A percentile compares a stretch with the other conserved stretches of the same genome.
phyloP scores from a whole-genome alignment of 2,113 vertebrate species.

The Tetrao urogallus region DNA sequence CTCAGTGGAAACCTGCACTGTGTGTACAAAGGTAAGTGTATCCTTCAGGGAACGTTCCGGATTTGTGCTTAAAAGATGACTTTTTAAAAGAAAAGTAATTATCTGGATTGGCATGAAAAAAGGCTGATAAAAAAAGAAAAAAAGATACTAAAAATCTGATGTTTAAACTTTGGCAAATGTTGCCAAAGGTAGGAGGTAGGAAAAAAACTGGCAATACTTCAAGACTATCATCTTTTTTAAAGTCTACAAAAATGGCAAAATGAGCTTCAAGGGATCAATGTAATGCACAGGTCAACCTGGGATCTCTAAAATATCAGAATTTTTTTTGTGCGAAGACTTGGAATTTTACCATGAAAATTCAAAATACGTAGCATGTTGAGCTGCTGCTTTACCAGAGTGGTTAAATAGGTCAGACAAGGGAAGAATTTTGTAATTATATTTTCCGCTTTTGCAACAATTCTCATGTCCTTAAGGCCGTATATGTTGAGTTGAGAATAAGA shows the following conservation, averaged over 20 bases:
- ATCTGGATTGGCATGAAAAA: not conserved
- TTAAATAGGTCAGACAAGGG: not conserved
- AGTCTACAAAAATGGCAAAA: not conserved
- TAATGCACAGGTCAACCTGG: fast-evolving
- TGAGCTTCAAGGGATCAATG: not conserved
- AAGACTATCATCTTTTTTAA: not conserved
- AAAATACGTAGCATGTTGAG: fast-evolving
- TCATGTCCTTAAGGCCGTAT: not conserved
- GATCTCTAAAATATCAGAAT: not conserved
- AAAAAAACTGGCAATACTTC: not conserved
- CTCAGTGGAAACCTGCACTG: not conserved
- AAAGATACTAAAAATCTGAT: not conserved
- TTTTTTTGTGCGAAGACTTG: not conserved
- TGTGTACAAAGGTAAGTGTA: not conserved
- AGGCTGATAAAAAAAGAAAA: constrained; percentile 24
- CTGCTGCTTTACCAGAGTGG: not conserved
- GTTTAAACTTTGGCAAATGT: constrained; percentile 43
- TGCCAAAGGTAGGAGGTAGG: not conserved
- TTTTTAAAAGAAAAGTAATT: not conserved
- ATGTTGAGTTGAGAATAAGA: not conserved
- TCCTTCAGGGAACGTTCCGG: not conserved
- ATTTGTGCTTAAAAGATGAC: not conserved
- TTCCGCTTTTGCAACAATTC: not conserved
- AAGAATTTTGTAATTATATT: not conserved
- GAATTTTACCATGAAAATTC: not conserved